Conservation (phyloP, 2,113 vertebrate genomes). For the Ariopsis seemanni region DNA sequence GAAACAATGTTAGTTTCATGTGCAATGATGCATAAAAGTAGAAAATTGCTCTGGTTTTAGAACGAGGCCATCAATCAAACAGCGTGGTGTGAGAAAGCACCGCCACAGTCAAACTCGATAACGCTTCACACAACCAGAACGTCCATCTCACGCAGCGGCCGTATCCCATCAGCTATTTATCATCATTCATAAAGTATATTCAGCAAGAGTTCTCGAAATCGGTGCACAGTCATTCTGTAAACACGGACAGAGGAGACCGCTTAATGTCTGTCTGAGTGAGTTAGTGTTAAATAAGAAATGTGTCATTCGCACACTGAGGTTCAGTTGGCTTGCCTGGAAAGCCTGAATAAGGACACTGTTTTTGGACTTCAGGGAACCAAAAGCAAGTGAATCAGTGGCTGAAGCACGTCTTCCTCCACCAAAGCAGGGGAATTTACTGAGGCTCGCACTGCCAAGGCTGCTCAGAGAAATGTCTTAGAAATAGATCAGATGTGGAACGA, state of each 20-base stretch:
- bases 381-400: slow-evolving; percentile 27
- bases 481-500: neutral
- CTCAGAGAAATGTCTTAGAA: neutral
- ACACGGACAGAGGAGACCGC: neutral
- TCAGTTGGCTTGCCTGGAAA: slow-evolving; percentile 4
- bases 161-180: neutral
- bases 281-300: slow-evolving; percentile 16
- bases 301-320: neutral
- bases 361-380: slow-evolving; percentile 31
- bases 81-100: neutral
- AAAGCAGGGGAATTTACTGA: slow-evolving; percentile 6
- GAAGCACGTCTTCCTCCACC: slow-evolving; percentile 16
- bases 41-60: slow-evolving; percentile 16
- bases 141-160: neutral
- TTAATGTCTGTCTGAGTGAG: slow-evolving; percentile 21
- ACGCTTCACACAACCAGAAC: neutral
- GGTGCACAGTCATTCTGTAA: slow-evolving; percentile 1
- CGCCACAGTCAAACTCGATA: neutral
- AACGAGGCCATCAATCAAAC: slow-evolving; percentile 18
- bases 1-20: slow-evolving; percentile 16
- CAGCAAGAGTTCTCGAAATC: neutral
- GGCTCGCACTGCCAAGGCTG: neutral
- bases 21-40: slow-evolving; percentile 1
- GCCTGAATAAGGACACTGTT: slow-evolving; percentile 26
- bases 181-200: neutral